Evolutionary conservation across 2,888 invertebrate species (phyloP), one percentile per base, ranked within the genome.

Genomic region (Eudemis profundana): DNA sequence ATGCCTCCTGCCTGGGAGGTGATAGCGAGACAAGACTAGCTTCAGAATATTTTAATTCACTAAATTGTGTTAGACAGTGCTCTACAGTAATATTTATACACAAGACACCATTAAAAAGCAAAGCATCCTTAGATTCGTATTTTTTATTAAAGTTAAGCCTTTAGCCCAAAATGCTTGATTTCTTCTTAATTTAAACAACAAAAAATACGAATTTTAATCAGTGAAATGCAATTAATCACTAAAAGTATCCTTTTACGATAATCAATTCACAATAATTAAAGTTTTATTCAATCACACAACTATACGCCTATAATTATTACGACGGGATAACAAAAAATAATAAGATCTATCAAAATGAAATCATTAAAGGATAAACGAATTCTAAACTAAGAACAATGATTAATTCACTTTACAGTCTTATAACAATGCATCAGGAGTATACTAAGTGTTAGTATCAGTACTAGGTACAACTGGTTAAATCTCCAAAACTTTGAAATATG

Each of bases 61-160:
- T 21, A 46, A 21, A 19, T 19, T 46, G 21, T 21, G 23, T 23
- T 23, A 44, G 7, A 3, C 2, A 46, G n/a, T 47, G 27, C 14
- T 47, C n/a, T 47, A 27, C 19, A n/a, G 3, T 4, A 21, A 46
- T 51, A 21, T 21, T 19, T 51, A 8, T 21, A 60, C 47, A 66
- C 57, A 61, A 70, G 51, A 68, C 70, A 74, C 67, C 67, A 72
- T 70, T 62, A 68, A 57, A 56, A 78, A 81, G 82, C 82, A 70
- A 78, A 80, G 78, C 79, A 76, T 71, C 74, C 65, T 38, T 50
- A 67, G 40, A 47, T 21, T 36, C 33, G 36, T 36, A 51, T 36
- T 51, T 51, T 36, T 51, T n/a, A 21, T 12, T 33, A 2, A 33
- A 8, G 8, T 33, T 33, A 33, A 8, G 27, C 27, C 27, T 27